These are phyloP conservation scores for Uloborus diversus DNA, from an alignment of 1,140 invertebrate genomes.

Conservation along the genomic window DNA sequence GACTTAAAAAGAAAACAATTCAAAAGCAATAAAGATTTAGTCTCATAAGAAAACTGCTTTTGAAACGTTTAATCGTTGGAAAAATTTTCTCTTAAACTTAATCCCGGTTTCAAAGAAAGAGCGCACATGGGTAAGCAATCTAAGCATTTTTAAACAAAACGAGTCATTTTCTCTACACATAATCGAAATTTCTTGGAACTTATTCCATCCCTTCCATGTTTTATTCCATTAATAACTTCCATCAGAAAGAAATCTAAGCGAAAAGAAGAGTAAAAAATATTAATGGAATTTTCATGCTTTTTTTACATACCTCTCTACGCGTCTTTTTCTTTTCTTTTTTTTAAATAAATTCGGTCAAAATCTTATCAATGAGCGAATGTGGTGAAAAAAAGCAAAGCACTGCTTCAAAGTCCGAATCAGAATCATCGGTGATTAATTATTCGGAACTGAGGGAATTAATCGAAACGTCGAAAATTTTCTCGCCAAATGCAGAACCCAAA, in stretches of 20 bases:
- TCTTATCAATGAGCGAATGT: conserved; percentile 44
- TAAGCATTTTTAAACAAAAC: conserved; percentile 23
- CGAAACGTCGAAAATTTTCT: conserved; percentile 37
- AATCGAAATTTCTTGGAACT: conserved; percentile 41
- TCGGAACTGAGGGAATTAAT: conserved; percentile 34
- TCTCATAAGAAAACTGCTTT: neutral
- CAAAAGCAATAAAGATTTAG: neutral
- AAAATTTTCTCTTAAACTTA: neutral
- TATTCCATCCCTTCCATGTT: conserved; percentile 31
- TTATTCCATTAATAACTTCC: conserved; percentile 50
- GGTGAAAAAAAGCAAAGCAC: neutral
- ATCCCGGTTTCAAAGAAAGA: neutral
- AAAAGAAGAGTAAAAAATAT: conserved; percentile 24
- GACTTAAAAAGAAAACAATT: too few species aligned
- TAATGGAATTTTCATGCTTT: conserved; percentile 43
- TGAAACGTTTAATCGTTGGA: neutral
- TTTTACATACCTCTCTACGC: conserved; percentile 8
- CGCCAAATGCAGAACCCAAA: too few species aligned
- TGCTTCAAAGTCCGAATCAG: conserved; percentile 12
- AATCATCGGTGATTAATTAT: conserved; percentile 47
- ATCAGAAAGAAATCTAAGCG: conserved; percentile 38
- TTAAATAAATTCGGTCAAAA: neutral
- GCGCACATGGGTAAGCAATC: neutral
- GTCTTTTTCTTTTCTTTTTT: conserved; percentile 1
- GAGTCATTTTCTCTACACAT: conserved; percentile 45